phyloP scores from a whole-genome alignment of 1,140 invertebrate genomes.

The Carposina sasakii region DNA sequence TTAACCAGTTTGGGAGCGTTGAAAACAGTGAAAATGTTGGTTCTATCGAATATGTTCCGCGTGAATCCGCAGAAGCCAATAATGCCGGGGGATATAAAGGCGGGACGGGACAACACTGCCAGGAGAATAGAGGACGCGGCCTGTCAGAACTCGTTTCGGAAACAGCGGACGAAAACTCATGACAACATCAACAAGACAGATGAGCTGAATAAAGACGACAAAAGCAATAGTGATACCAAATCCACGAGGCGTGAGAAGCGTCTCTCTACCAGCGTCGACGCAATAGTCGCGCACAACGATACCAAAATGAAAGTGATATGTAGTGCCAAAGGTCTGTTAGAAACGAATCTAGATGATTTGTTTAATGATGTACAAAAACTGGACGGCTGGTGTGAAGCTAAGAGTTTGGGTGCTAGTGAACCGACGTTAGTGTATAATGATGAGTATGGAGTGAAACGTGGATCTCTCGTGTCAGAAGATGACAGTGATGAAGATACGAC shows the following conservation, averaged over 20 bases:
- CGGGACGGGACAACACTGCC: slow-evolving; percentile 31
- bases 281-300: slow-evolving; percentile 48
- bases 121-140: slow-evolving; percentile 33
- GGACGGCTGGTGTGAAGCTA: slow-evolving; percentile 40
- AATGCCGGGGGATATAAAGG: slow-evolving; percentile 28
- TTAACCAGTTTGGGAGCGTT: slow-evolving; percentile 51
- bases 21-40: slow-evolving; percentile 66
- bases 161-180: slow-evolving; percentile 48
- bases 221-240: slow-evolving; percentile 31
- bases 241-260: slow-evolving; percentile 40
- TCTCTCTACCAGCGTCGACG: slow-evolving; percentile 58
- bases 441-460: too few species aligned
- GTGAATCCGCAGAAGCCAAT: slow-evolving; percentile 46
- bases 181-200: slow-evolving; percentile 45
- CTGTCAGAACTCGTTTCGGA: slow-evolving; percentile 51
- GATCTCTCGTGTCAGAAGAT: slow-evolving; percentile 54
- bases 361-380: slow-evolving; percentile 51
- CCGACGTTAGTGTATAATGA: slow-evolving; percentile 35
- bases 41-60: slow-evolving; percentile 63
- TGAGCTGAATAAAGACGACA: slow-evolving; percentile 29
- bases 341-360: slow-evolving; percentile 68
- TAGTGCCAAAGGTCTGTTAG: slow-evolving; percentile 71
- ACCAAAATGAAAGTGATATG: slow-evolving; percentile 63
- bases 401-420: slow-evolving; percentile 59
- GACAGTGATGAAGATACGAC: slow-evolving; percentile 51